Conservation (phyloP, 1,140 invertebrate genomes). For the Asbolus verrucosus region DNA sequence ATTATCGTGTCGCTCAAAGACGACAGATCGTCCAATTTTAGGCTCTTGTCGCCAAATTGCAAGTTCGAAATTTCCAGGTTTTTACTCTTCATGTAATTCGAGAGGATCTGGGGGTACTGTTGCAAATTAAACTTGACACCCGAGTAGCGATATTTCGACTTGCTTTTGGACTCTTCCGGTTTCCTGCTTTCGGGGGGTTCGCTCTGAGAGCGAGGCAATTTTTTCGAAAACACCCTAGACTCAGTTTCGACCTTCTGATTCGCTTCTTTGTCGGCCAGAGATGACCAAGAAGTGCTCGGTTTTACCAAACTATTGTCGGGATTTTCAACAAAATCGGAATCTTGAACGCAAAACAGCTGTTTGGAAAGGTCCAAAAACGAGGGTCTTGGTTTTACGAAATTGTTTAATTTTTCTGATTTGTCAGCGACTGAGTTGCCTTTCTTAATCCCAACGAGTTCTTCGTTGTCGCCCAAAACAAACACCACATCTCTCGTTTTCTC, state of each 20-base stretch:
- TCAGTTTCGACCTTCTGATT: not conserved
- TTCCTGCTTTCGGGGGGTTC: slow-evolving; percentile 57
- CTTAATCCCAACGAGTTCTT: slow-evolving; percentile 72
- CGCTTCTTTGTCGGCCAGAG: slow-evolving; percentile 46
- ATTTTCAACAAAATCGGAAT: slow-evolving; percentile 52
- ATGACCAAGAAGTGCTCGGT: slow-evolving; percentile 55
- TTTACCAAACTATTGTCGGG: slow-evolving; percentile 40
- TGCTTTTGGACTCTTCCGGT: slow-evolving; percentile 21
- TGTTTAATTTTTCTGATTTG: slow-evolving; percentile 35
- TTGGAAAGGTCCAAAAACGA: slow-evolving; percentile 38
- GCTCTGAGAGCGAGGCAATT: slow-evolving; percentile 56
- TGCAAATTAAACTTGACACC: slow-evolving; percentile 78
- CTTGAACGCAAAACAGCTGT: slow-evolving; percentile 46
- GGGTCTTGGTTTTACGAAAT: slow-evolving; percentile 44
- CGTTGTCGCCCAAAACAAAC: slow-evolving; percentile 83
- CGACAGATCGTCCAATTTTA: slow-evolving; percentile 57
- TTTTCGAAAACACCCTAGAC: slow-evolving; percentile 17
- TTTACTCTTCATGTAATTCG: slow-evolving; percentile 79
- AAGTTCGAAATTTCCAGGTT: slow-evolving; percentile 75
- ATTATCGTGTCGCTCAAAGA: slow-evolving; percentile 52
- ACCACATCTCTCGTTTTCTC: slow-evolving; percentile 68
- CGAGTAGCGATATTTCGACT: slow-evolving; percentile 72
- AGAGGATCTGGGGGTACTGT: slow-evolving; percentile 76
- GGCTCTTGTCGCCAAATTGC: slow-evolving; percentile 72
- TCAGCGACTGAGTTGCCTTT: slow-evolving; percentile 56